A percentile compares a stretch with the other conserved stretches of the same genome.
Evolutionary conservation across 2,797 vertebrate genomes (phyloP).

Genomic region (Typhlichthys eigenmanni): DNA sequence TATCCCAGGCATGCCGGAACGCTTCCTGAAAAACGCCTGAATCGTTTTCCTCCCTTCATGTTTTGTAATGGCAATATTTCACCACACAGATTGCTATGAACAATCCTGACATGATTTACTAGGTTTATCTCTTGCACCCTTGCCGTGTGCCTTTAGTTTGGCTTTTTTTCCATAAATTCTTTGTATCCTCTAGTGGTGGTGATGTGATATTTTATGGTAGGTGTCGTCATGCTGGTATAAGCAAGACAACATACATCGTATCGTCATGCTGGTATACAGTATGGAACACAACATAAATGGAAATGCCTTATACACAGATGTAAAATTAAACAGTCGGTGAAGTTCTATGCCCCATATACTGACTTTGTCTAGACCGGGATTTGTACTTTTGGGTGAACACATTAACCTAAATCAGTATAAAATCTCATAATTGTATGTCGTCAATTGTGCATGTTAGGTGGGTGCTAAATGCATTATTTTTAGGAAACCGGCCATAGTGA

Average conservation of each 20-base stretch:
- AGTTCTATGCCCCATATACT: slow-evolving; percentile 4
- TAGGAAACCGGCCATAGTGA: slow-evolving; percentile 9
- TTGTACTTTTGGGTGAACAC: not conserved
- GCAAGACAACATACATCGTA: not conserved
- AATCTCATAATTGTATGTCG: not conserved
- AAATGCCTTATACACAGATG: slow-evolving; percentile 40
- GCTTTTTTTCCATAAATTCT: too few species aligned
- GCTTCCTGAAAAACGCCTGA: not conserved
- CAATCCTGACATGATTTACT: too few species aligned
- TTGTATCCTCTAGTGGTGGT: not conserved
- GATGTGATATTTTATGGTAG: slow-evolving; percentile 28
- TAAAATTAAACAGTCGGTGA: slow-evolving; percentile 24
- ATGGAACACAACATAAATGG: slow-evolving; percentile 32
- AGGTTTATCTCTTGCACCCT: too few species aligned
- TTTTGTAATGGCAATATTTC: too few species aligned
- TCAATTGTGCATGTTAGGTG: not conserved
- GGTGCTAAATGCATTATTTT: slow-evolving; percentile 10
- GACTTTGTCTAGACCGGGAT: slow-evolving; percentile 20
- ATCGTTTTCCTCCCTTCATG: not conserved
- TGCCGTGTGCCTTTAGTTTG: too few species aligned
- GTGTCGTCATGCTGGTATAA: slow-evolving; percentile 37
- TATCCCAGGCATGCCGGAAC: too few species aligned
- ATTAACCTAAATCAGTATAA: not conserved
- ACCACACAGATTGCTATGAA: too few species aligned
- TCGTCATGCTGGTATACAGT: not conserved